These are phyloP conservation scores for Ormyrus rosae DNA, from an alignment of 2,888 invertebrate genomes.

Conservation along the genomic window DNA sequence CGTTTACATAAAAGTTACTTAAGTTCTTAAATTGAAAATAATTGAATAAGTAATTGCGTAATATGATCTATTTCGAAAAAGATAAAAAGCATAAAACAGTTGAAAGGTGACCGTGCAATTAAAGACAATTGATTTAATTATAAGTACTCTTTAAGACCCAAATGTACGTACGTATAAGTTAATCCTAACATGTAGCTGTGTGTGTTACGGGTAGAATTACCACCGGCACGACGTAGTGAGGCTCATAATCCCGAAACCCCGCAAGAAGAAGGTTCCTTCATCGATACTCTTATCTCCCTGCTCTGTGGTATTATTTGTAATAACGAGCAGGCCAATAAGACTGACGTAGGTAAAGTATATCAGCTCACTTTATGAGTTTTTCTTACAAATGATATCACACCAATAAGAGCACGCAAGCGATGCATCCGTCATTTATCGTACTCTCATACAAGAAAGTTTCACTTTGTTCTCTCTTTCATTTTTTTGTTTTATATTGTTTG, in stretches of 20 bases:
- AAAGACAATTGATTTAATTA: slow-evolving; percentile 9
- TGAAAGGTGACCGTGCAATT: slow-evolving; percentile 37
- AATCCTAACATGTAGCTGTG: slow-evolving; percentile 70
- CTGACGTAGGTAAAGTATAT: slow-evolving; percentile 71
- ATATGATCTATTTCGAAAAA: slow-evolving; percentile 19
- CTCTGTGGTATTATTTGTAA: slow-evolving; percentile 74
- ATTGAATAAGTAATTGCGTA: slow-evolving; percentile 17
- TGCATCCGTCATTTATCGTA: slow-evolving; percentile 26
- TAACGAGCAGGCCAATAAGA: slow-evolving; percentile 71
- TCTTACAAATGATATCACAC: slow-evolving; percentile 56
- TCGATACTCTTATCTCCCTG: slow-evolving; percentile 74
- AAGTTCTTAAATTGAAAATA: slow-evolving; percentile 1
- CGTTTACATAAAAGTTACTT: too few relatives aligned
- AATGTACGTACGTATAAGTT: slow-evolving; percentile 66
- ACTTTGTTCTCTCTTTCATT: background rate
- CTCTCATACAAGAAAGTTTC: background rate
- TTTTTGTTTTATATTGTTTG: slow-evolving; percentile 21
- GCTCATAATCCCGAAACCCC: slow-evolving; percentile 67
- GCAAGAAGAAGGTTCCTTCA: slow-evolving; percentile 71
- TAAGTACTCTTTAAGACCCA: slow-evolving; percentile 59
- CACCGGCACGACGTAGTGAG: slow-evolving; percentile 70
- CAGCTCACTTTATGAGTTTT: slow-evolving; percentile 26
- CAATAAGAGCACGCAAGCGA: slow-evolving; percentile 37
- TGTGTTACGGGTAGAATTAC: slow-evolving; percentile 72
- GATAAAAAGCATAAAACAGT: slow-evolving; percentile 8